Conservation (phyloP, 1,140 invertebrate species). For the Anastrepha ludens region DNA sequence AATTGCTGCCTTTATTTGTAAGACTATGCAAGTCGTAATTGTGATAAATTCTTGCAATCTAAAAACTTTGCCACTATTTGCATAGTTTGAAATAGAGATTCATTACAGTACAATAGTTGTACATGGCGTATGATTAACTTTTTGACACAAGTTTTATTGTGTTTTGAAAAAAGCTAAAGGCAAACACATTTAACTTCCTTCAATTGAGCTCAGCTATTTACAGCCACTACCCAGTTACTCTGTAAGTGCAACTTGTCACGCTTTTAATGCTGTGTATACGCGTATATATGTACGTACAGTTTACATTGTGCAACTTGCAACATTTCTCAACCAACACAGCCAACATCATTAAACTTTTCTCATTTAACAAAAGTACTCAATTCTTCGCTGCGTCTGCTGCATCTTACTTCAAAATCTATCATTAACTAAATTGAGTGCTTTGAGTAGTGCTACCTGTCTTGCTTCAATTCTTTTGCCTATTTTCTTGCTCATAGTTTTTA, state of each 20-base stretch:
- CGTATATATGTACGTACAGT: too few species aligned
- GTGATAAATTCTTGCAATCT: neutral
- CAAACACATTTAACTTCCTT: constrained; percentile 10
- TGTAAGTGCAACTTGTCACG: neutral
- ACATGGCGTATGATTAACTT: constrained; percentile 49
- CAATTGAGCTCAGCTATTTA: constrained; percentile 46
- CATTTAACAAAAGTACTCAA: neutral
- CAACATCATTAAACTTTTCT: constrained; percentile 39
- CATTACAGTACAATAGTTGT: neutral
- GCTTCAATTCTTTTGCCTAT: constrained; percentile 9
- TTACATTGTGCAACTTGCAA: neutral
- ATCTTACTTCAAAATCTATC: neutral
- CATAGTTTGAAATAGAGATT: neutral
- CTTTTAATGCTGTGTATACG: too few species aligned
- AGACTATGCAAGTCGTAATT: too few species aligned
- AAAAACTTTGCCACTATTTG: constrained; percentile 28
- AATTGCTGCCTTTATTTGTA: too few species aligned
- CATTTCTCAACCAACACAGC: neutral
- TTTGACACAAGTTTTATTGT: constrained; percentile 34
- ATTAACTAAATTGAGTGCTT: constrained; percentile 22
- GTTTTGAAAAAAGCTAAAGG: neutral
- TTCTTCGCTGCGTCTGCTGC: neutral
- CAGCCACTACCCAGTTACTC: neutral
- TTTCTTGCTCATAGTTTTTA: neutral
- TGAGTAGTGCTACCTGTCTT: constrained; percentile 1